phyloP scores from a whole-genome alignment of 2,113 vertebrate species.

The Calypte anna region DNA sequence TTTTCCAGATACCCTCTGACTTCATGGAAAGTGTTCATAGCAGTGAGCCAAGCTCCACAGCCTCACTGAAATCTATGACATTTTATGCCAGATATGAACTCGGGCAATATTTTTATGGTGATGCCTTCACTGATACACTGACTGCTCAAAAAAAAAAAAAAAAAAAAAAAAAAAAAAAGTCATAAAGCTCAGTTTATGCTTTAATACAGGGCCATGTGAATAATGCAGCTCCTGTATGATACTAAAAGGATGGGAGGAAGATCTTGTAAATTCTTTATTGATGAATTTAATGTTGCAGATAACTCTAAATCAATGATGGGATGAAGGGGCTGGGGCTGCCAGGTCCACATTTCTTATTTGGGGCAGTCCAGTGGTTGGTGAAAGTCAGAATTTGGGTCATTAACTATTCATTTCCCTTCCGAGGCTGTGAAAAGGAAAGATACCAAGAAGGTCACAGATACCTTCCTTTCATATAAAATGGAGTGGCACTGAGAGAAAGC shows the following conservation, averaged over 20 bases:
- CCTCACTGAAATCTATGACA: background rate
- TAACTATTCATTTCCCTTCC: background rate
- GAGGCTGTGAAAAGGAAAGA: background rate
- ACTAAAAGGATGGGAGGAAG: slow-evolving; percentile 12
- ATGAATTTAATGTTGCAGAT: slow-evolving; percentile 35
- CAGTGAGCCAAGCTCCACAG: background rate
- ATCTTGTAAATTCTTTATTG: slow-evolving; percentile 30
- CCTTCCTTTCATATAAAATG: background rate
- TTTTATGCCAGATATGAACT: background rate
- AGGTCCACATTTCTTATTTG: background rate
- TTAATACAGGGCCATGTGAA: background rate
- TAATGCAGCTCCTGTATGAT: background rate
- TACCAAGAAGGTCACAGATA: background rate
- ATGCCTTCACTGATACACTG: background rate
- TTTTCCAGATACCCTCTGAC: background rate
- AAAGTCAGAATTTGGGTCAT: background rate
- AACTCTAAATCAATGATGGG: background rate
- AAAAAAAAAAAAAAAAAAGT: background rate
- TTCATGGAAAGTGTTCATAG: background rate
- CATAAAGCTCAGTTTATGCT: slow-evolving; percentile 17
- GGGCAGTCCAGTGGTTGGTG: background rate
- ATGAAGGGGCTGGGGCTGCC: background rate
- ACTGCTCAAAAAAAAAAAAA: background rate
- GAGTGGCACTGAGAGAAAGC: background rate
- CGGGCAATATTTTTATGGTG: slow-evolving; percentile 24